Evolutionary conservation across 2,113 vertebrate species (phyloP), one percentile per base, ranked within the genome.

Genomic region (Ptyas mucosa): DNA sequence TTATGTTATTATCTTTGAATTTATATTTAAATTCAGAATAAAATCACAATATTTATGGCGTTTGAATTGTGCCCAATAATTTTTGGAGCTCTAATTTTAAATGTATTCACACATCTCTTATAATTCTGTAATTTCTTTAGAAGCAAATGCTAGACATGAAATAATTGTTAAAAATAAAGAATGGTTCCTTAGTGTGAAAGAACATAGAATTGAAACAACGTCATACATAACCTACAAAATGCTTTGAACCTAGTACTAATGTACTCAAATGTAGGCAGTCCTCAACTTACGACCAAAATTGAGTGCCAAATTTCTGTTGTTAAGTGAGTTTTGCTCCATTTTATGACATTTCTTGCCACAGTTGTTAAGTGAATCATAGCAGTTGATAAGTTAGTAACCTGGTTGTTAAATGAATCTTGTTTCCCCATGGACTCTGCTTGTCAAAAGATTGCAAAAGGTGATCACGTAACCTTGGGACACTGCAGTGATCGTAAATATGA

Each of bases 21-120:
- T 94, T 91, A 93, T 53, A 92, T 94, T 90, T 46, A 89, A 89
- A 85, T 46, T 89, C 11, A 64, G n/a, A 39, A 93, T 94, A 93
- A 52, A 49, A 85, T 85, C 51, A 29, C 26, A 0, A 0, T 64
- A 1, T 75, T 52, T 92, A 95, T 93, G 93, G 53, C 24, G 9
- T 64, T 15, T 12, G 54, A 21, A 9, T 90, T 93, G 81, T 93
- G 81, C 1, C 7, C 2, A 15, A 39, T 91, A 54, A 54, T 58
- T 92, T 94, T 8, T 8, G 0, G 46, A 43, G 20, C 61, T 53
- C 58, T 58, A 49, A 87, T 75, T 52, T 34, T 53, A 53, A 75
- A 75, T 29, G 14, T 85, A 86, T 85, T 5, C n/a, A 2, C 29
- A 49, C 26, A 49, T 49, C n/a, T 46, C 24, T 92, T 92, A 4